Evolutionary conservation across 2,113 vertebrate genomes (phyloP), one percentile per base, ranked within the genome.

Genomic region (Channa argus): DNA sequence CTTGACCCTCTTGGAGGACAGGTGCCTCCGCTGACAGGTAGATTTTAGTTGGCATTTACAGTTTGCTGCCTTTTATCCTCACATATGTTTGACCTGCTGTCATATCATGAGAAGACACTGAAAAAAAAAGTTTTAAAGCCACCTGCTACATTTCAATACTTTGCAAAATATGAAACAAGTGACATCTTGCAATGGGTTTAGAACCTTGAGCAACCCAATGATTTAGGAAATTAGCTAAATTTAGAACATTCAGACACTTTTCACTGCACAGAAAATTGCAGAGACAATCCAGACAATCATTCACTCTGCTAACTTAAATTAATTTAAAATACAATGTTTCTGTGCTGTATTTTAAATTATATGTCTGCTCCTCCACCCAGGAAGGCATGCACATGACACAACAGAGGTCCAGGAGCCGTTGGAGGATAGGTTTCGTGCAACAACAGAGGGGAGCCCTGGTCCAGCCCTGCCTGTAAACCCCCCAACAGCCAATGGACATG

Each of bases 391-490:
- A 88, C 94, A 69, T 91, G 70, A 95, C 85, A 93, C 94, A 0
- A 88, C 92, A 0, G 90, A 95, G 75, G 93, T 91, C 0, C 95
- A 96, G 79, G 95, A 96, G 65, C 90, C 89, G 51, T 89, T 94
- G 88, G 95, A 97, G 75, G 95, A 97, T 74, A 90, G 86, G 58
- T 63, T 74, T 13, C 67, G 62, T n/a, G 12, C 56, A 53, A 37
- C 77, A 38, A 90, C 95, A 1, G 95, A 97, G 82, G 94, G 94
- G 94, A 94, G 94, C 86, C 89, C 94, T 0, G 91, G 93, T 71
- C 89, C 94, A 80, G 94, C 92, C 0, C 91, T 92, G 14, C 91
- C 94, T 37, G 89, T 93, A 74, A 92, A 95, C 86, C 93, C 94
- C 50, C 89, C 94, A 86, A 92, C 94, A 89, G 92, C 93, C 59